phyloP scores from a whole-genome alignment of 1,140 invertebrate species.

The Orussus abietinus region DNA sequence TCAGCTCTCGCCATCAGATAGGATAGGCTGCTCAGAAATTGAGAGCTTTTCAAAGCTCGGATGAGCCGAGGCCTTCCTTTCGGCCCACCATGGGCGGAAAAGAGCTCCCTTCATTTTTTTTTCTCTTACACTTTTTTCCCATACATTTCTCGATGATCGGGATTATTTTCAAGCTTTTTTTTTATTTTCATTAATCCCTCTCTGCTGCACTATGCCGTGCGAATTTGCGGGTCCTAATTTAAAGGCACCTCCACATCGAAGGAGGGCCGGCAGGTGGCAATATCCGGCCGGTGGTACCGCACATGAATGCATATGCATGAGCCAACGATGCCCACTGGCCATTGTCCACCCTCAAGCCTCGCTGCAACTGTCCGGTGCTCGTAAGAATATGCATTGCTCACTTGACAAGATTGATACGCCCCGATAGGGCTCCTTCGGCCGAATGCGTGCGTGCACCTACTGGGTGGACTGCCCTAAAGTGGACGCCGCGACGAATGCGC shows the following conservation, averaged over 20 bases:
- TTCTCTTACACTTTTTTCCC: not conserved
- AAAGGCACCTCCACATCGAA: too few relatives aligned
- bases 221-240: constrained; percentile 3
- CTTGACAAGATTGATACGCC: constrained; percentile 41
- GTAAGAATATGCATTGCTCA: constrained; percentile 46
- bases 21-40: constrained; percentile 43
- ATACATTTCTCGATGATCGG: too few relatives aligned
- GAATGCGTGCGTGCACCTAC: too few relatives aligned
- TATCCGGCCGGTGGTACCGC: constrained; percentile 42
- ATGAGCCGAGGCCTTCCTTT: constrained; percentile 22
- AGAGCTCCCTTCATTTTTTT: too few relatives aligned
- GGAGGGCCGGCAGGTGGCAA: constrained; percentile 50
- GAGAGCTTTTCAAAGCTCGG: constrained; percentile 38
- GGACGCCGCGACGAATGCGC: too few relatives aligned
- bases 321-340: constrained; percentile 30
- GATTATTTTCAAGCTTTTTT: not conserved
- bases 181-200: constrained; percentile 1
- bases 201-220: constrained; percentile 6
- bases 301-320: constrained; percentile 37
- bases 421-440: constrained; percentile 20
- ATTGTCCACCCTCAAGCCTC: constrained; percentile 38
- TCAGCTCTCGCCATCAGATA: constrained; percentile 49
- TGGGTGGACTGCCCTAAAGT: too few relatives aligned
- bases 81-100: constrained; percentile 18
- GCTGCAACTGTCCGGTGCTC: not conserved